Evolutionary conservation across 2,113 vertebrate species (phyloP), one percentile per base, ranked within the genome.

Genomic region (Xenopus laevis): DNA sequence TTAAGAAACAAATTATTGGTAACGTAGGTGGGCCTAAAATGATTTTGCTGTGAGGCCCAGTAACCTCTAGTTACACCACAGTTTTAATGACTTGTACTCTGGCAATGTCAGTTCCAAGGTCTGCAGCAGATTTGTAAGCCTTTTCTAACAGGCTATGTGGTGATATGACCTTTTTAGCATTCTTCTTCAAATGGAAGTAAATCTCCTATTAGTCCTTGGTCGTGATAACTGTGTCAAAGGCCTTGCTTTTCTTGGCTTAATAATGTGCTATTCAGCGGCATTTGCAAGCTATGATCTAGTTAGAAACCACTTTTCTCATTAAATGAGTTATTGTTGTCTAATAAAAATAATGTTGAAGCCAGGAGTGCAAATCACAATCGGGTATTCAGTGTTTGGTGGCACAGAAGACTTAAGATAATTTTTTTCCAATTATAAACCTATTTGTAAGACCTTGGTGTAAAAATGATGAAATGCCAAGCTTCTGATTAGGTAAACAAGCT

Each of bases 301-400:
- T 84, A 81, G 74, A 82, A 83, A 79, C 83, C 82, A 30, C 62
- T 58, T 85, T 81, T 71, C 79, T 78, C 69, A 65, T 79, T 85
- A 78, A 76, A 71, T 77, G 82, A 88, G 78, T 84, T 86, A 82
- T 81, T 84, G 79, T 89, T 80, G 58, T 84, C 86, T 86, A 86
- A 86, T 88, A 83, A 84, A 80, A 77, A 79, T 80, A 84, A 78
- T 80, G 79, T 79, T 82, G 81, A 80, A 81, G 80, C 79, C 83
- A 78, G 82, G 79, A 4, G 82, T 33, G 67, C 83, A 80, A 70
- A 20, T 13, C 79, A 79, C 83, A 87, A 85, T 84, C 81, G 80
- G 80, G 78, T 85, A 81, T 84, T 80, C 84, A 84, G 86, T 83
- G 75, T 82, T 77, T 83, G 81, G 80, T 74, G 73, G 68, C 21